Conservation (phyloP, 2,888 invertebrate genomes). For the Chromoteleia sp. region DNA sequence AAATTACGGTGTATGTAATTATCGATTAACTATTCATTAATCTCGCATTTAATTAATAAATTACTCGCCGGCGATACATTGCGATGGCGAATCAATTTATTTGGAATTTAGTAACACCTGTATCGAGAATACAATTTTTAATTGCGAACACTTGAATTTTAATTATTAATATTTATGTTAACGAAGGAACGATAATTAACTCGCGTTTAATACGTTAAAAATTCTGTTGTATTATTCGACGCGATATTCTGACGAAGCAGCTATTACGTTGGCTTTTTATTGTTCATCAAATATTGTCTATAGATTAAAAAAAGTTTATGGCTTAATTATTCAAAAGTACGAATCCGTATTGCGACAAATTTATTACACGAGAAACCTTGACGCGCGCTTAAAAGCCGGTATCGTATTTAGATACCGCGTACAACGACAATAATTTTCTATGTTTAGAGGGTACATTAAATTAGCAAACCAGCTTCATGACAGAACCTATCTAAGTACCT, state of each 20-base stretch:
- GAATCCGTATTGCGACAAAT: background rate
- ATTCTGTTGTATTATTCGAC: constrained; percentile 1
- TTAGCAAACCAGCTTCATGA: constrained; percentile 26
- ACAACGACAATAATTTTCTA: constrained; percentile 25
- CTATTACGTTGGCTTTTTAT: background rate
- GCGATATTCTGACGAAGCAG: background rate
- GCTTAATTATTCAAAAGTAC: constrained; percentile 2
- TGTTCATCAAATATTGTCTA: background rate
- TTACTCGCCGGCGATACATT: constrained; percentile 31
- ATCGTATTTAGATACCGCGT: constrained; percentile 7
- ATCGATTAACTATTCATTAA: constrained; percentile 53
- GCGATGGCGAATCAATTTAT: constrained; percentile 43
- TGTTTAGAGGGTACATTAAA: constrained; percentile 35
- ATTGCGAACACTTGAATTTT: constrained; percentile 44
- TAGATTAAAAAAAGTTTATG: constrained; percentile 1
- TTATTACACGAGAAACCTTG: background rate
- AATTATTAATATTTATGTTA: constrained; percentile 41
- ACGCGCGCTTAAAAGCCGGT: background rate
- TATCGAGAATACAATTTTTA: constrained; percentile 23
- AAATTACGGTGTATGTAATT: constrained; percentile 40
- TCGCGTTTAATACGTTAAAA: constrained; percentile 2
- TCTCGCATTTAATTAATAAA: constrained; percentile 58
- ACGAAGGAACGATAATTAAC: constrained; percentile 32
- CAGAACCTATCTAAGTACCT: constrained; percentile 40
- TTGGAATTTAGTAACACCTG: constrained; percentile 41